phyloP scores from a whole-genome alignment of 2,797 vertebrate species.

The Phrynocephalus forsythii region DNA sequence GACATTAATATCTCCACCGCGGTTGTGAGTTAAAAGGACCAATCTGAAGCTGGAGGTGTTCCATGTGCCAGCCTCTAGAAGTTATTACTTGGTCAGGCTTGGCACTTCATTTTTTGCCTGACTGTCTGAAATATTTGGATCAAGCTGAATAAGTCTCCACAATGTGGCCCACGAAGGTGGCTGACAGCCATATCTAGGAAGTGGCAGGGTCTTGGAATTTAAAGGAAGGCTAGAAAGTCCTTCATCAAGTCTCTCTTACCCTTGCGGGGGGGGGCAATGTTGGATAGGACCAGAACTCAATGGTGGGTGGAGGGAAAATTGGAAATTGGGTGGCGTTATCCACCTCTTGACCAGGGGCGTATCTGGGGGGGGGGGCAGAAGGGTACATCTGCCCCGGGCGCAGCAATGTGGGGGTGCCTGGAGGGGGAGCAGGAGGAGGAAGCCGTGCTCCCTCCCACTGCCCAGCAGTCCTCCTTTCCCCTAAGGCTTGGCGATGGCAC shows the following conservation, averaged over 20 bases:
- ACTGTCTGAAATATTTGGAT: not conserved
- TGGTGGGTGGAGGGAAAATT: too few relatives aligned
- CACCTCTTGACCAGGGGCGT: not conserved
- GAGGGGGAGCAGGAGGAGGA: too few relatives aligned
- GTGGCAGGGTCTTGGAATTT: not conserved
- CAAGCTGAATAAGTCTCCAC: too few relatives aligned
- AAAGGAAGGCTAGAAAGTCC: not conserved
- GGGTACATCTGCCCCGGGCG: too few relatives aligned
- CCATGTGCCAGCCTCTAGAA: slow-evolving; percentile 4
- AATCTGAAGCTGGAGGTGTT: slow-evolving; percentile 36
- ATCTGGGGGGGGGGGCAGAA: too few relatives aligned
- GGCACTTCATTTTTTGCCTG: slow-evolving; percentile 28
- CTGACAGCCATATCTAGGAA: not conserved
- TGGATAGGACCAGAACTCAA: not conserved
- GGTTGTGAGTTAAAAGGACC: slow-evolving; percentile 50
- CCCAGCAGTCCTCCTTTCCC: too few relatives aligned
- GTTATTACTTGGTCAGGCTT: slow-evolving; percentile 48
- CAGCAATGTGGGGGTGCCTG: too few relatives aligned
- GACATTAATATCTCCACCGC: not conserved
- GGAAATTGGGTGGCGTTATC: too few relatives aligned
- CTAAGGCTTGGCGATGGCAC: too few relatives aligned
- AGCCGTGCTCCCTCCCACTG: too few relatives aligned
- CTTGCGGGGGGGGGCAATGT: not conserved
- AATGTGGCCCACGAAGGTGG: not conserved
- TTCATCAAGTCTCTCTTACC: not conserved